Conservation (phyloP, 2,797 vertebrate genomes). For the Rhabdophis nuchalis region DNA sequence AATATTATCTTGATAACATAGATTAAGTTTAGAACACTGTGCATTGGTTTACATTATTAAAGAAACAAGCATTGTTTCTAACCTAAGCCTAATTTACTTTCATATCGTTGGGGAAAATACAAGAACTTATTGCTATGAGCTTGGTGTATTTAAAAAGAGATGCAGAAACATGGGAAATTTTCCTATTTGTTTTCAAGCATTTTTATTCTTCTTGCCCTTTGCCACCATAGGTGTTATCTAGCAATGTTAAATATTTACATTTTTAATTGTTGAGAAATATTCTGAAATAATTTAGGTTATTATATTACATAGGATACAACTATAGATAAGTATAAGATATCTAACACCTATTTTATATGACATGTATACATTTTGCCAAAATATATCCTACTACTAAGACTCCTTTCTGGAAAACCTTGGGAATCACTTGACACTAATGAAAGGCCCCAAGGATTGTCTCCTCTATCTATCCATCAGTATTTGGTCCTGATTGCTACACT, state of each 20-base stretch:
- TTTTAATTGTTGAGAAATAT: not conserved
- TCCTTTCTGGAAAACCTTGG: not conserved
- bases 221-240: not conserved
- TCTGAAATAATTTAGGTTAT: not conserved
- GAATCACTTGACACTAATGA: not conserved
- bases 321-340: not conserved
- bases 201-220: not conserved
- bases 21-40: not conserved
- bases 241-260: not conserved
- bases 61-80: not conserved
- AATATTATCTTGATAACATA: not conserved
- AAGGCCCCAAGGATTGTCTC: not conserved
- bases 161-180: not conserved
- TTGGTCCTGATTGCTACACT: not conserved
- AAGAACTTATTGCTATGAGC: not conserved
- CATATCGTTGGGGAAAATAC: not conserved
- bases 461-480: not conserved
- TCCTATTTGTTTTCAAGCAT: not conserved
- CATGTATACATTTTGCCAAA: not conserved
- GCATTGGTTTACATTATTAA: not conserved
- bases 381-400: not conserved
- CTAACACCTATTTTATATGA: not conserved
- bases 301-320: not conserved
- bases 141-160: not conserved
- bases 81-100: not conserved